Base-by-base conservation (phyloP, 2,113 vertebrate species). In the Xenopus borealis region DNA sequence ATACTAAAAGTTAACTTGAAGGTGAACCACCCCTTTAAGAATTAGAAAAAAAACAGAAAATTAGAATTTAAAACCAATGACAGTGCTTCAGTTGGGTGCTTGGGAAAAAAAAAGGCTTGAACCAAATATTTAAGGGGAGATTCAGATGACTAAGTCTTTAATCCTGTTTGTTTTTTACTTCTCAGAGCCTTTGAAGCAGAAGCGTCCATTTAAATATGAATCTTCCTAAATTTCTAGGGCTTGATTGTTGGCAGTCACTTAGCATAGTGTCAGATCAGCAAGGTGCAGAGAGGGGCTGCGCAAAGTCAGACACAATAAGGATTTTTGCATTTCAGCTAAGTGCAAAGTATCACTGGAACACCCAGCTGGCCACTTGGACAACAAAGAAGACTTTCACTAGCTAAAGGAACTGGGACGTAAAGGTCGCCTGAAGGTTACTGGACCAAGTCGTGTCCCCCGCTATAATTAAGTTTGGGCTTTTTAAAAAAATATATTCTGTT, bases 371-470 rank as follows among this genome's bases (percentile, higher is more conserved):
- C 62, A 3, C 2, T 50, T 13, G 52, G 62, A 13, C 73, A 16
- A 83, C 84, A 88, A 76, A 77, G 72, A 78, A 69, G 66, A 77
- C 65, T 68, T 79, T 69, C 79, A 6, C 80, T 55, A 58, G 4
- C 16, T 18, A 50, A 80, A 30, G n/a, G 72, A 45, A 46, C 55
- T 61, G 3, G 23, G 23, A 27, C 1, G 57, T 70, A 61, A 85
- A 84, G 87, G 88, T 88, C 89, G 89, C 70, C 12, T 69, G 82
- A 80, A 85, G 89, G 89, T 88, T 85, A 86, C 72, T 10, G 46
- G 79, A 79, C 1, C 5, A 6, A 27, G 14, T 17, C 58, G 14
- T 27, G 23, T 27, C 23, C 23, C n/a, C 23, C 1, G 23, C 23
- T 2, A 27, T 27, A 27, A 27, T 27, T 27, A 27, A 27, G 23